Evolutionary conservation across 2,888 invertebrate genomes (phyloP), one percentile per base, ranked within the genome.

Genomic region (Pristionchus fissidentatus): DNA sequence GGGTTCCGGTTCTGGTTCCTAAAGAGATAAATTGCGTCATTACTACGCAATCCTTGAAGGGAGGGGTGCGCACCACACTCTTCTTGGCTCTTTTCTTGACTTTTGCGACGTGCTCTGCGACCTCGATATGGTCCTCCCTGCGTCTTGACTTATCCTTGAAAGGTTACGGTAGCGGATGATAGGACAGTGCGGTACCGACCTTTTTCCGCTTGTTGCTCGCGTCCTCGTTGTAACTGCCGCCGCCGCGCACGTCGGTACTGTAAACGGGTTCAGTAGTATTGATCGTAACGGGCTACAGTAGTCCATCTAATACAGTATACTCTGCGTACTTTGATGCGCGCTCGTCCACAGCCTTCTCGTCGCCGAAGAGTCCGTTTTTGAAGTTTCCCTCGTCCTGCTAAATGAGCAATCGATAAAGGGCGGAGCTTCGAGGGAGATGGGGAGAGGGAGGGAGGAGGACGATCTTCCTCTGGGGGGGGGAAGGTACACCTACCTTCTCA

Each of bases 401-500:
- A n/a, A n/a, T n/a, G n/a, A n/a, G n/a, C n/a, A n/a, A n/a, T n/a
- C n/a, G n/a, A 0, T 32, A 49, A 32, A 19, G 38, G 46, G 62
- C 81, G 46, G 81, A 2, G 32, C 46, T 26, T 66, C 43, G 62
- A 81, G 43, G 3, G 41, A 19, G 35, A 43, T 62, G 32, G 46
- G 26, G 46, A 29, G 43, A 46, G 29, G 41, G 26, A n/a, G 41
- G 15, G 3, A 19, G 32, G 29, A 66, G 46, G 46, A 41, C 38
- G 41, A n/a, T n/a, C n/a, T n/a, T n/a, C n/a, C n/a, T n/a, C n/a
- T n/a, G n/a, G n/a, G n/a, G n/a, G n/a, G n/a, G n/a, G n/a, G n/a
- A n/a, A n/a, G n/a, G n/a, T n/a, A n/a, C n/a, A n/a, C 43, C n/a
- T 77, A 52, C 77, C 77, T 52, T 77, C 10, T 77, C 77, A 35